These are phyloP conservation scores for Eumeta japonica DNA, from an alignment of 1,140 invertebrate species.

Conservation along the genomic window DNA sequence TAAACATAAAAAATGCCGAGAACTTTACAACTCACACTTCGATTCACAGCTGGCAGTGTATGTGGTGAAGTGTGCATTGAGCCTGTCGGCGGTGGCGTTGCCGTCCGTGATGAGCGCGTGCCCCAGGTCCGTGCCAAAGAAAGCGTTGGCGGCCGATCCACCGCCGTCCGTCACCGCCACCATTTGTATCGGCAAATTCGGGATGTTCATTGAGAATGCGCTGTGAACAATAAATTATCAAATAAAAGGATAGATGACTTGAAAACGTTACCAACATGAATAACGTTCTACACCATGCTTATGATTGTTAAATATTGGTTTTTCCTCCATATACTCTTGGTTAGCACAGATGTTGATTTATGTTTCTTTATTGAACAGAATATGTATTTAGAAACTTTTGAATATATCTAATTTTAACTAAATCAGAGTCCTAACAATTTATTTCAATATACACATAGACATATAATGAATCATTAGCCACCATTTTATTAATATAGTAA, in stretches of 20 bases:
- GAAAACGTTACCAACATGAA: too few relatives aligned
- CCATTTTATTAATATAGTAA: too few relatives aligned
- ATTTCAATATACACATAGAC: too few relatives aligned
- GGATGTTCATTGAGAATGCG: conserved; percentile 92
- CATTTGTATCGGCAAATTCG: conserved; percentile 92
- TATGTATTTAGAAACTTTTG: too few relatives aligned
- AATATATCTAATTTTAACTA: too few relatives aligned
- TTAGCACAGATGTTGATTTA: too few relatives aligned
- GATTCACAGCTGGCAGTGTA: conserved; percentile 77
- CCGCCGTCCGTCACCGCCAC: conserved; percentile 88
- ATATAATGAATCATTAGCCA: too few relatives aligned
- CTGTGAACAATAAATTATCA: conserved; percentile 51
- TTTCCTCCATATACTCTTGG: too few relatives aligned
- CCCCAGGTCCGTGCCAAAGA: conserved; percentile 85
- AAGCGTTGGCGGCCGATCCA: conserved; percentile 71
- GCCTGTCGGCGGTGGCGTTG: conserved; percentile 85
- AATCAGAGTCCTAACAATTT: too few relatives aligned
- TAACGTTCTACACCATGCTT: too few relatives aligned
- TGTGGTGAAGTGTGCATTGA: conserved; percentile 91
- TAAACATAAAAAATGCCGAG: conserved; percentile 2
- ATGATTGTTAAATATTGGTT: too few relatives aligned
- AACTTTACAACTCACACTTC: conserved; percentile 65
- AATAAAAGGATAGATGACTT: conserved; percentile 3
- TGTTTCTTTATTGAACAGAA: too few relatives aligned
- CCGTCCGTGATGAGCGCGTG: conserved; percentile 91